Conservation (phyloP, 2,888 invertebrate genomes). For the Heliconius erato region DNA sequence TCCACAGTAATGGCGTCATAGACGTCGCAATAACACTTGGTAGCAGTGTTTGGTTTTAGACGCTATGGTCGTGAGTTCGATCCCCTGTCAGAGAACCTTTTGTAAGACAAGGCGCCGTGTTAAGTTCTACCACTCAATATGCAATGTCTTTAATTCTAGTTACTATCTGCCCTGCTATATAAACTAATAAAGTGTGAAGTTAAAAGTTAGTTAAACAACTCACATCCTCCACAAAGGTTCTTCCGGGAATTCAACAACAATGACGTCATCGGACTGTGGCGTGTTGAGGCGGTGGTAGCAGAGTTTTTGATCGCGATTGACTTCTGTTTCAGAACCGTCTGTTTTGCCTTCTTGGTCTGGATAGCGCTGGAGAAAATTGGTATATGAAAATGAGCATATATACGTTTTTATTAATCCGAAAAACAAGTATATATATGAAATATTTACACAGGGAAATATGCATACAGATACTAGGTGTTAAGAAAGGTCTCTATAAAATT, state of each 20-base stretch:
- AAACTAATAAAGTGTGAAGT: too few species aligned
- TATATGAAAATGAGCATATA: too few species aligned
- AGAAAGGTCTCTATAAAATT: too few species aligned
- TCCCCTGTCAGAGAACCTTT: not conserved
- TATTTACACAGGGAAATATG: too few species aligned
- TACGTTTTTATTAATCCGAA: too few species aligned
- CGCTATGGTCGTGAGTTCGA: not conserved
- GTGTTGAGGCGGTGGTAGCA: slow-evolving; percentile 96
- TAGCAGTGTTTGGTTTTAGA: too few species aligned
- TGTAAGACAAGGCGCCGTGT: not conserved
- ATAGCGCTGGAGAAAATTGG: slow-evolving; percentile 88
- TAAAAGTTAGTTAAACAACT: slow-evolving; percentile 71
- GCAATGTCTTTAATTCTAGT: not conserved
- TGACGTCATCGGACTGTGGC: slow-evolving; percentile 93
- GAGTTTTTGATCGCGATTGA: slow-evolving; percentile 95
- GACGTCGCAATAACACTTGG: too few species aligned
- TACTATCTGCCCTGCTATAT: too few species aligned
- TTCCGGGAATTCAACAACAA: slow-evolving; percentile 95
- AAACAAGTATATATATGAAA: too few species aligned
- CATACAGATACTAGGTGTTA: too few species aligned
- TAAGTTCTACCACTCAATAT: not conserved
- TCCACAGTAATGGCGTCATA: too few species aligned
- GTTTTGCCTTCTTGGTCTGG: slow-evolving; percentile 92
- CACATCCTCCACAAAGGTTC: slow-evolving; percentile 97
- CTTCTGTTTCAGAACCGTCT: slow-evolving; percentile 96